Percentiles rank a stretch among this genome's conserved stretches.
These are phyloP conservation scores for Globia sparganii DNA, from an alignment of 2,888 invertebrate genomes.

Conservation along the genomic window DNA sequence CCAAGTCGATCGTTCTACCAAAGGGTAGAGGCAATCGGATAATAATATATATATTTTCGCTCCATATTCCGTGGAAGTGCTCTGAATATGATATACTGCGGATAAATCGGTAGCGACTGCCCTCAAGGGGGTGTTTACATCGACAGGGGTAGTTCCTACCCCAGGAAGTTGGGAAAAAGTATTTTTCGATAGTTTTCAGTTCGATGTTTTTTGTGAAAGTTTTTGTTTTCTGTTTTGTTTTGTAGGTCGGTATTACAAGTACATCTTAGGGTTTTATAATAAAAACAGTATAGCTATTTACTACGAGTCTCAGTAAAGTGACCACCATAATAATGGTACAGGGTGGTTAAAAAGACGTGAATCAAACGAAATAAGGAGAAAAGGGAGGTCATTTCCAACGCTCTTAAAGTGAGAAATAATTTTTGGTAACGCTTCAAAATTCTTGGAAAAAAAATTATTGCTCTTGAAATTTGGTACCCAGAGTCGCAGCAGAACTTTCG, in stretches of 20 bases:
- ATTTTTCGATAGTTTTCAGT: constrained; percentile 63
- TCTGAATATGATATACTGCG: constrained; percentile 82
- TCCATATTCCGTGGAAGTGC: constrained; percentile 72
- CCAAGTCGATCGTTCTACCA: constrained; percentile 84
- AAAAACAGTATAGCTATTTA: no score
- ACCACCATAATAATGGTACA: no score
- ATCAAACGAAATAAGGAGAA: no score
- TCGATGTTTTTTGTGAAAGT: constrained; percentile 38
- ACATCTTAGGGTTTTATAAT: not conserved
- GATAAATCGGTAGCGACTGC: constrained; percentile 85
- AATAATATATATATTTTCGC: constrained; percentile 86
- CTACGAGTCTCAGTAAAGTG: no score
- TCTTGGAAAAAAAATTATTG: no score
- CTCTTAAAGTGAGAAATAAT: no score
- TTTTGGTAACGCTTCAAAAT: no score
- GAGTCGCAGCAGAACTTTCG: no score
- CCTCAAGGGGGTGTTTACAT: constrained; percentile 83
- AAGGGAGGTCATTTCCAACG: no score
- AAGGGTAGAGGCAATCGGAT: constrained; percentile 84
- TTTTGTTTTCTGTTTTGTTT: not conserved
- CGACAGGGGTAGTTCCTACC: constrained; percentile 71
- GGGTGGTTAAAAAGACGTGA: no score
- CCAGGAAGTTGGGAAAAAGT: constrained; percentile 50
- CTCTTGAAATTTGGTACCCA: no score
- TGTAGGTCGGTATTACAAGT: not conserved